phyloP scores from a whole-genome alignment of 2,888 invertebrate species.

The Microplitis deprimator region DNA sequence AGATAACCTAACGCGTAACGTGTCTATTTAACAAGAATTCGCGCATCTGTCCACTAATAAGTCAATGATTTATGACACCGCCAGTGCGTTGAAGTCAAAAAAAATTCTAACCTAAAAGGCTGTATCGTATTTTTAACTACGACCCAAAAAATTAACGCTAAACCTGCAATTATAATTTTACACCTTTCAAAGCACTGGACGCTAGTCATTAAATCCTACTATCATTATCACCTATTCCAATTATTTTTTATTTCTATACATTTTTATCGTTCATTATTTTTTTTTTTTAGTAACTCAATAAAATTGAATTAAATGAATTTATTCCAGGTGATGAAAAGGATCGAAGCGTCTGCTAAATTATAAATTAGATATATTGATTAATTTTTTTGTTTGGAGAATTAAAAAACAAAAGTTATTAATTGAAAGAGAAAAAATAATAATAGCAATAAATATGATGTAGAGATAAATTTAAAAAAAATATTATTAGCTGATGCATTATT shows the following conservation, averaged over 20 bases:
- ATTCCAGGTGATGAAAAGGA: neutral
- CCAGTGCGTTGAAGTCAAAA: neutral
- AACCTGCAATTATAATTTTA: neutral
- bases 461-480: neutral
- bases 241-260: too few relatives aligned
- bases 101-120: neutral
- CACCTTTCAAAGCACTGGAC: neutral
- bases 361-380: neutral
- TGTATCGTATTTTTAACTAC: neutral
- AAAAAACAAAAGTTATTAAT: too few relatives aligned
- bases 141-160: neutral
- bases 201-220: neutral
- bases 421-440: too few relatives aligned
- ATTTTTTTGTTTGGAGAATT: neutral
- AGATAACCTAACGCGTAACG: neutral
- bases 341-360: neutral
- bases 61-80: constrained; percentile 20
- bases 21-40: constrained; percentile 6
- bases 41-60: constrained; percentile 31
- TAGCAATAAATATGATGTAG: neutral
- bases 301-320: too few relatives aligned
- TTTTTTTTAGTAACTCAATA: too few relatives aligned
- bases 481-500: neutral
- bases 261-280: too few relatives aligned
- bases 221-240: neutral